Conservation (phyloP, 2,888 invertebrate genomes). For the Cheilosia grossa region DNA sequence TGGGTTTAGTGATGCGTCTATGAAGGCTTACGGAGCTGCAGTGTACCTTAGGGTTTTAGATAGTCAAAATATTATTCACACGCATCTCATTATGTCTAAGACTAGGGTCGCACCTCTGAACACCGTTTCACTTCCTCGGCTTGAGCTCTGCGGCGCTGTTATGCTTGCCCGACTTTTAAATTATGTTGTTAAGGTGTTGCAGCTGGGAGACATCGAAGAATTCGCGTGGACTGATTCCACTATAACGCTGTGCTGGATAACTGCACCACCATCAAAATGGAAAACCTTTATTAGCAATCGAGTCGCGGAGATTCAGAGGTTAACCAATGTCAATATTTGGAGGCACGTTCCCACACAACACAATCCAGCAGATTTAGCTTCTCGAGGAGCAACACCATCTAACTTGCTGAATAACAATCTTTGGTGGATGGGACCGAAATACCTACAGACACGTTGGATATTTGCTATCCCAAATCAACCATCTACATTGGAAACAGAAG, state of each 20-base stretch:
- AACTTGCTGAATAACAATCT: constrained; percentile 10
- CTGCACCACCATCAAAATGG: constrained; percentile 10
- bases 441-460: constrained; percentile 10
- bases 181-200: neutral
- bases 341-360: constrained; percentile 19
- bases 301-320: constrained; percentile 15
- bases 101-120: constrained; percentile 47
- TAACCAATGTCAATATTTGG: neutral
- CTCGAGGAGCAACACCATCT: constrained; percentile 19
- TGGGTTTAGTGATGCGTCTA: constrained; percentile 39
- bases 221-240: constrained; percentile 39
- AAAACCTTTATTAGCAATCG: constrained; percentile 20
- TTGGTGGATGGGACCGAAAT: constrained; percentile 48
- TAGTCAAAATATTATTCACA: neutral
- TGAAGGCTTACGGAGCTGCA: constrained; percentile 32
- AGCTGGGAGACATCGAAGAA: neutral
- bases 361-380: constrained; percentile 21
- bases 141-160: constrained; percentile 49
- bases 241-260: constrained; percentile 33
- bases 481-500: constrained; percentile 6
- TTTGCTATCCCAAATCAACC: constrained; percentile 9
- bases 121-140: constrained; percentile 34
- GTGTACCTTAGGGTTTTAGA: constrained; percentile 18
- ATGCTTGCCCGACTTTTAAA: constrained; percentile 10
- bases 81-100: constrained; percentile 34